Base-by-base conservation (phyloP, 2,797 vertebrate genomes). In the Enteromius viviparus region DNA sequence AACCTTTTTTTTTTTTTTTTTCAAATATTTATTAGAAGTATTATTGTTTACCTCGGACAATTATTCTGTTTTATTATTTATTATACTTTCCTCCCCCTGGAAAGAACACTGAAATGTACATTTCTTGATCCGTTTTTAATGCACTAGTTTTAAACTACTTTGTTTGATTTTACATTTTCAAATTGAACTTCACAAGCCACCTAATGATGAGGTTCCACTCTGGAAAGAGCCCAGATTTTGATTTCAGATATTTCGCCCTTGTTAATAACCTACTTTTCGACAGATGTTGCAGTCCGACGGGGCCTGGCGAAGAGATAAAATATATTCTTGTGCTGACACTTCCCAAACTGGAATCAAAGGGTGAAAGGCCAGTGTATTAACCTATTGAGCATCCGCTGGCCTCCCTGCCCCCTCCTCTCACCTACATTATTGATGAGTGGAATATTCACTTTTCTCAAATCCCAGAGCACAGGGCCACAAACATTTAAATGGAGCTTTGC, bases 291-390 rank as follows among this genome's bases (percentile, higher is more conserved):
- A 80, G 80, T 86, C 82, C 84, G 74, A 81, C 58, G 37, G 85
- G 89, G 91, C 84, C 88, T 87, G 84, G 85, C 40, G 69, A 37
- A 40, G 84, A 90, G 91, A 91, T 92, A 88, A 92, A 94, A 92
- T 94, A 90, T 91, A 93, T 94, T 92, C 92, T 86, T 93, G 77
- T 94, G 93, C 93, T 95, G 94, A 94, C 94, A 93, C 90, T 90
- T 92, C 86, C 91, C 91, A 91, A 93, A 94, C 92, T 86, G 90
- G 90, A 95, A 94, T 95, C 93, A 94, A 94, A 94, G 91, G 94
- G 94, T 93, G 93, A 96, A 95, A 95, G 94, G 94, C 92, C 94
- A 94, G 91, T 92, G 94, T 93, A 94, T 95, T 95, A 95, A 94
- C 94, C 94, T 95, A 95, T 95, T 92, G 94, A 95, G 92, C 91